phyloP scores from a whole-genome alignment of 1,140 invertebrate genomes.

The Drosophila kurseongensis region DNA sequence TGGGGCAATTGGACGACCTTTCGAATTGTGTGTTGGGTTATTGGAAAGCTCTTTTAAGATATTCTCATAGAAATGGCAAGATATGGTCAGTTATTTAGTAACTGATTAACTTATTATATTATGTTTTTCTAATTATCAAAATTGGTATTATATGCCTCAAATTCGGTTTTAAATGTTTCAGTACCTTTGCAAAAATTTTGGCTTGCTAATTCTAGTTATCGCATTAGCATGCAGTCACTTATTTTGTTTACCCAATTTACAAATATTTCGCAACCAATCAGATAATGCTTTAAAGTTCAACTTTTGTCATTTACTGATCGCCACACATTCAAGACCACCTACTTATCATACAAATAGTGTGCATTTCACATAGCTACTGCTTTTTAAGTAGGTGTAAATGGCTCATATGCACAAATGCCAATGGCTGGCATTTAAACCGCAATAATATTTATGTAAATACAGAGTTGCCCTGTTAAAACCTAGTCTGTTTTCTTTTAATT shows the following conservation, averaged over 20 bases:
- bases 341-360: slow-evolving; percentile 15
- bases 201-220: no score
- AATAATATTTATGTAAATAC: slow-evolving; percentile 24
- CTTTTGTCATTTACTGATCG: slow-evolving; percentile 21
- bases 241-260: background rate
- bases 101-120: no score
- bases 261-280: slow-evolving; percentile 1
- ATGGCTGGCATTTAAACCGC: slow-evolving; percentile 24
- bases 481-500: slow-evolving; percentile 8
- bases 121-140: no score
- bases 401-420: slow-evolving; percentile 37
- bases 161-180: no score
- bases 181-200: no score
- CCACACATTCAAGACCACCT: slow-evolving; percentile 6
- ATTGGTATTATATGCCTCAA: no score
- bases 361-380: slow-evolving; percentile 9
- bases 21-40: background rate
- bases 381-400: slow-evolving; percentile 21
- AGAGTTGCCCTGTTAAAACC: background rate
- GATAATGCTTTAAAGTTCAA: slow-evolving; percentile 25
- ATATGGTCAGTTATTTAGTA: no score
- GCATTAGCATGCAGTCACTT: no score
- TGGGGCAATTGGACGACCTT: background rate
- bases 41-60: background rate
- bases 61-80: no score